Evolutionary conservation across 2,113 vertebrate species (phyloP).

Genomic region (Macquaria ambigua): DNA sequence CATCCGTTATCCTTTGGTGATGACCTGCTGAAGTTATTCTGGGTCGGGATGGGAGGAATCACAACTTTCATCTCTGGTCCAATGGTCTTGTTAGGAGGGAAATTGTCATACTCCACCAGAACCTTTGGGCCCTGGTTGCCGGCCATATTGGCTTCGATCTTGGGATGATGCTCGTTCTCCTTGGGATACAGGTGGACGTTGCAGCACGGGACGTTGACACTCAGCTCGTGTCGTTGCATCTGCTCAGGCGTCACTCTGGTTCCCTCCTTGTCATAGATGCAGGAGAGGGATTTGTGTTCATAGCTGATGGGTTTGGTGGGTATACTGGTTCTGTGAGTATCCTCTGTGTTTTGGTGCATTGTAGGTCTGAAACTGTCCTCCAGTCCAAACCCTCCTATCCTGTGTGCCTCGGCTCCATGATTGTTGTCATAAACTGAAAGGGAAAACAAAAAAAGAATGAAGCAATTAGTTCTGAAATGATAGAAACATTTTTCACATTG

Average conservation of each 20-base stretch:
- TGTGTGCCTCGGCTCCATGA: conserved; percentile 46
- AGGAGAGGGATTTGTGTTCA: conserved; percentile 47
- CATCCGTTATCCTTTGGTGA: conserved; percentile 66
- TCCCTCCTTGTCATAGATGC: conserved; percentile 68
- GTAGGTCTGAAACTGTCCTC: conserved; percentile 64
- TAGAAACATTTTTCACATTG: neutral
- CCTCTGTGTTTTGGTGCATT: conserved; percentile 47
- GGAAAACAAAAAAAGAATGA: neutral
- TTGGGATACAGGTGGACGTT: conserved; percentile 67
- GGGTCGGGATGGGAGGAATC: conserved; percentile 83
- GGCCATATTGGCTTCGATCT: conserved; percentile 19
- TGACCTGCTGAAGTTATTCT: conserved; percentile 67
- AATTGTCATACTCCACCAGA: conserved; percentile 85
- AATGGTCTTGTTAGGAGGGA: conserved; percentile 87
- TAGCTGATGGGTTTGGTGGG: conserved; percentile 56
- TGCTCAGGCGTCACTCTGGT: conserved; percentile 49
- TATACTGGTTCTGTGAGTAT: conserved; percentile 42
- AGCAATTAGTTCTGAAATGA: neutral
- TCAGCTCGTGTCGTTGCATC: conserved; percentile 44
- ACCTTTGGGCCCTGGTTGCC: conserved; percentile 47
- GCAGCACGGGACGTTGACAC: conserved; percentile 50
- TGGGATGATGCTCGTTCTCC: conserved; percentile 42
- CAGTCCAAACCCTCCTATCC: conserved; percentile 53
- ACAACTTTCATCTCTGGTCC: conserved; percentile 83
- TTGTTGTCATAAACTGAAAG: conserved; percentile 55